These are phyloP conservation scores for Holotrichia oblita DNA, from an alignment of 1,140 invertebrate genomes.

Conservation along the genomic window DNA sequence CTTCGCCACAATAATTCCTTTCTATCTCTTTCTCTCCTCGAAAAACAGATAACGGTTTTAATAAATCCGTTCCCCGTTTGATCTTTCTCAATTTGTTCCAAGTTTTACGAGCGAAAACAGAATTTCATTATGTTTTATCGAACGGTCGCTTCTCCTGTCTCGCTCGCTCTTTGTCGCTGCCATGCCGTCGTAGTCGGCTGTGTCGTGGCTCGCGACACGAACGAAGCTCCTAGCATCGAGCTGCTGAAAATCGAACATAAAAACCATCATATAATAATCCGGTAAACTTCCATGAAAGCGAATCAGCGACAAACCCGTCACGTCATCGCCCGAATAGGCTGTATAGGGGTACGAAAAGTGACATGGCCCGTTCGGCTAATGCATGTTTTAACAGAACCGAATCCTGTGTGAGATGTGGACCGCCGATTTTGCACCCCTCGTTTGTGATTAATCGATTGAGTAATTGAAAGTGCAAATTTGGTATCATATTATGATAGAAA, in stretches of 20 bases:
- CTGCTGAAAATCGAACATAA: slow-evolving; percentile 20
- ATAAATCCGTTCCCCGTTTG: slow-evolving; percentile 32
- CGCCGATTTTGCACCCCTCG: background rate
- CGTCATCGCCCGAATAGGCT: background rate
- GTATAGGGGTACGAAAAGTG: background rate
- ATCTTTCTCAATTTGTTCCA: slow-evolving; percentile 35
- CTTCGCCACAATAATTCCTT: slow-evolving; percentile 23
- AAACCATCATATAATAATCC: slow-evolving; percentile 21
- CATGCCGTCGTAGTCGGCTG: background rate
- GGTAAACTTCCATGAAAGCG: slow-evolving; percentile 29
- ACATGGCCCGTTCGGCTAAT: slow-evolving; percentile 3
- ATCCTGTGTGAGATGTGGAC: background rate
- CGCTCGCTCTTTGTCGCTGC: background rate
- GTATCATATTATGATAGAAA: too few species aligned
- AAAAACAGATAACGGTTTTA: slow-evolving; percentile 28
- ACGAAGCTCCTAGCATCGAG: background rate
- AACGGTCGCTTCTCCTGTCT: slow-evolving; percentile 1
- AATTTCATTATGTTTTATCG: slow-evolving; percentile 37
- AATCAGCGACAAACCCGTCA: slow-evolving; percentile 4
- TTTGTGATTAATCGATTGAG: slow-evolving; percentile 25
- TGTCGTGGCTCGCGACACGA: slow-evolving; percentile 1
- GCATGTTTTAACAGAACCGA: background rate
- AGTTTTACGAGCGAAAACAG: slow-evolving; percentile 36
- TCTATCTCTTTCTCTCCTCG: background rate
- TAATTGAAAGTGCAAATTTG: slow-evolving; percentile 20